Evolutionary conservation across 1,140 invertebrate species (phyloP), one percentile per base, ranked within the genome.

Genomic region (Trichoplusia ni): DNA sequence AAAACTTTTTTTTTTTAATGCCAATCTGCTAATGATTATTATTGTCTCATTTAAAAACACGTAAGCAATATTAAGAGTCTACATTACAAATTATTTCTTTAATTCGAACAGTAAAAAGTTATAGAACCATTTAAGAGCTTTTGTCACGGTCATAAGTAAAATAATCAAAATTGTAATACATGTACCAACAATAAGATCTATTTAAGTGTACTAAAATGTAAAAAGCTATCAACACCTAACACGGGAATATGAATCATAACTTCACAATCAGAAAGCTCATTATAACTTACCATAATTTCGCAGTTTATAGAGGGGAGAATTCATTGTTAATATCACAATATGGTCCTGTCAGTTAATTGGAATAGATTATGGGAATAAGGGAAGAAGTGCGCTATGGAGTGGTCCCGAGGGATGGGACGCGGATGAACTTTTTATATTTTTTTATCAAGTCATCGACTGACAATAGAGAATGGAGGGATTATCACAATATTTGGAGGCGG

Each of bases 281-380:
- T 58, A 58, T 70, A 2, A n/a, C 14, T 25, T 21, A 42, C 16
- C 25, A 59, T 31, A 38, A 16, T 4, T 21, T 60, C 33, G 16
- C 38, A 33, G 3, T 46, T 47, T 60, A 35, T 35, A 66, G 67
- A 71, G 81, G 86, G 77, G 71, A 70, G 79, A 77, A 77, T 79
- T 84, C 69, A 86, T 89, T 90, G 86, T 87, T 90, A 89, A 83
- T 88, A 90, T 87, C 78, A 90, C 87, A 90, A 90, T 90, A 90
- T 87, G 87, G 79, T 69, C 77, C 87, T 90, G 87, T 90, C 87
- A 90, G 84, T 90, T 90, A 90, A 90, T 90, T 90, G 86, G 86
- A 89, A 90, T 90, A 90, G 87, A 90, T 90, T 90, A 88, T 90
- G 87, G 87, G 87, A 90, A 88, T 83, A 76, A 85, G 82, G 84